phyloP scores from a whole-genome alignment of 2,888 invertebrate genomes.

The Eristalinus aeneus region DNA sequence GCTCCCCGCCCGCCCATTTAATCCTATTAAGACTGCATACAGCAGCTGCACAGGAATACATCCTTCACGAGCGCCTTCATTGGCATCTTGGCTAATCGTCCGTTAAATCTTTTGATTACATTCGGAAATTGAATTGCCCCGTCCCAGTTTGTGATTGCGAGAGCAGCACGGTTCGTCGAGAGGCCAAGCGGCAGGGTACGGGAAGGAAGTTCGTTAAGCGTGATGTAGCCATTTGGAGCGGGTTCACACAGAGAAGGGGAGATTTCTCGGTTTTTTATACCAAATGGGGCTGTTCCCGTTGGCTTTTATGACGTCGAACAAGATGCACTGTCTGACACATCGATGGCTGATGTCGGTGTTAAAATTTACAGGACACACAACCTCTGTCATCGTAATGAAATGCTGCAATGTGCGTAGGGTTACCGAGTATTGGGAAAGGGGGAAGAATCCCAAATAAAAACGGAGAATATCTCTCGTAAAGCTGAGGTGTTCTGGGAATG shows the following conservation, averaged over 20 bases:
- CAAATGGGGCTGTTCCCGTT: conserved; percentile 11
- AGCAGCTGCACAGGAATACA: conserved; percentile 52
- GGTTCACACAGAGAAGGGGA: conserved; percentile 11
- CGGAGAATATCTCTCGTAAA: conserved; percentile 4
- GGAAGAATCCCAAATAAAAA: neutral
- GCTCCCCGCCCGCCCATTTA: conserved; percentile 8
- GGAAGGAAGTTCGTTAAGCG: conserved; percentile 39
- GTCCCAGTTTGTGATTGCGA: conserved; percentile 25
- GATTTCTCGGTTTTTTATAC: neutral
- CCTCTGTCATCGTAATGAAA: conserved; percentile 8
- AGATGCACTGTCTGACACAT: conserved; percentile 47
- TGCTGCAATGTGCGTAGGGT: conserved; percentile 28
- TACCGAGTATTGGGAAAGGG: neutral
- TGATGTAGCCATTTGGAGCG: conserved; percentile 47
- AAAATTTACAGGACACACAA: conserved; percentile 32
- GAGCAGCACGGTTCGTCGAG: conserved; percentile 45
- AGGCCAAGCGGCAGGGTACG: neutral
- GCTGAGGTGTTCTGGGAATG: conserved; percentile 11
- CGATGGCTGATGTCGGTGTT: conserved; percentile 1
- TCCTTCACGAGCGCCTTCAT: conserved; percentile 7
- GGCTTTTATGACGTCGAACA: conserved; percentile 10
- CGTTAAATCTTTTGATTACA: conserved; percentile 66
- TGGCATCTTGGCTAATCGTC: conserved; percentile 59
- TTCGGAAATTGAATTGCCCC: conserved; percentile 51
- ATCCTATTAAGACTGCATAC: conserved; percentile 42